Conservation (phyloP, 1,140 invertebrate species). For the Apis laboriosa region DNA sequence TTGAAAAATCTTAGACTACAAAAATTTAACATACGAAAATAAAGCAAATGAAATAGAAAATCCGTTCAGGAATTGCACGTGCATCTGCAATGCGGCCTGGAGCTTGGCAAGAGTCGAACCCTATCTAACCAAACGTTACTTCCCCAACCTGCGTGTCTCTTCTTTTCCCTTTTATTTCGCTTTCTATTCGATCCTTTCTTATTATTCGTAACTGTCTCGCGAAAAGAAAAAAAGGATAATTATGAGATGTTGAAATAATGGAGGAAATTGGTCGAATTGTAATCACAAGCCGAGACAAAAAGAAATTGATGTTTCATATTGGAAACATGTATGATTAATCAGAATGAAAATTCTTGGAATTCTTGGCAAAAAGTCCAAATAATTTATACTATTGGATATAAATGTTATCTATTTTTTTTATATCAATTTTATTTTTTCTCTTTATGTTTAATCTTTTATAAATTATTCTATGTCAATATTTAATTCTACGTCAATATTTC, state of each 20-base stretch:
- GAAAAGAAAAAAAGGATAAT: constrained; percentile 60
- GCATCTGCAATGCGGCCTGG: constrained; percentile 73
- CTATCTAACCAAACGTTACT: constrained; percentile 30
- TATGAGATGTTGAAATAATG: constrained; percentile 50
- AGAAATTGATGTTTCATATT: constrained; percentile 27
- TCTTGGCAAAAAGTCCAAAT: background rate
- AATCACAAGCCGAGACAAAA: background rate
- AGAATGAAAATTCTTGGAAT: background rate
- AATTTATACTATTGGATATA: constrained; percentile 6
- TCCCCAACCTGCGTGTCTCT: background rate
- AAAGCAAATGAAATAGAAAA: constrained; percentile 62
- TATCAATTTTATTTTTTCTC: background rate
- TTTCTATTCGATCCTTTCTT: background rate
- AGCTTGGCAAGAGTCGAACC: constrained; percentile 61
- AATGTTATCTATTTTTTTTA: background rate
- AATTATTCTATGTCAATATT: too few species aligned
- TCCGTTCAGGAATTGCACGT: constrained; percentile 57
- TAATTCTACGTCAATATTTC: too few species aligned
- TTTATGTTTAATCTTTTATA: too few species aligned
- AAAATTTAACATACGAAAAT: constrained; percentile 7
- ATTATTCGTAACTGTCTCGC: background rate
- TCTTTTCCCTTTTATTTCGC: background rate
- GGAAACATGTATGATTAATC: constrained; percentile 1
- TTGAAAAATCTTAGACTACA: background rate
- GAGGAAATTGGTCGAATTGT: constrained; percentile 33